Percentiles rank a stretch among this genome's conserved stretches.
Evolutionary conservation across 2,113 vertebrate genomes (phyloP).

Genomic region (Geococcyx californianus): DNA sequence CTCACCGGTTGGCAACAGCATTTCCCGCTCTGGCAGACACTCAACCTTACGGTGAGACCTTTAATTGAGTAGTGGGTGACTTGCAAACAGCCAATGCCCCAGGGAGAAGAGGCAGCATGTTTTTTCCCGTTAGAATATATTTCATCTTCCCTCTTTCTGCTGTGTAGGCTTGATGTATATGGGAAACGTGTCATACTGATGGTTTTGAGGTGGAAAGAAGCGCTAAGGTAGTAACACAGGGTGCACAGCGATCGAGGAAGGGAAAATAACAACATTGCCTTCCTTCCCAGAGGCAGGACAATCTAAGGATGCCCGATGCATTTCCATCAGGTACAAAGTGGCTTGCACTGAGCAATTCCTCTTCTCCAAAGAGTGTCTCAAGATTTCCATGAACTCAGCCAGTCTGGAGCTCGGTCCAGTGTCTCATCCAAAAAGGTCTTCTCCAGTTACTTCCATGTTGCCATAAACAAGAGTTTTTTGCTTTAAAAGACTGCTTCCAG

Average conservation of each 20-base stretch:
- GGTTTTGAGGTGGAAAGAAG: neutral
- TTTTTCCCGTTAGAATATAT: accelerated
- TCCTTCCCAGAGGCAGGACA: neutral
- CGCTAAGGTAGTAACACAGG: neutral
- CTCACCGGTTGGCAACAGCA: constrained; percentile 84
- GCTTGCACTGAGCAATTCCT: neutral
- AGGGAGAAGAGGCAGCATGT: no score
- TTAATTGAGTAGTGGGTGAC: no score
- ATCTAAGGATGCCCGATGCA: accelerated
- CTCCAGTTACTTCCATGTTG: neutral
- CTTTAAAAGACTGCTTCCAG: neutral
- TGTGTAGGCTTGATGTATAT: accelerated
- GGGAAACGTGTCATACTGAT: neutral
- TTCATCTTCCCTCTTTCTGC: neutral
- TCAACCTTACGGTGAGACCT: constrained; percentile 85
- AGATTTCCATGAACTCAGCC: neutral
- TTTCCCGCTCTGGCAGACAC: constrained; percentile 86
- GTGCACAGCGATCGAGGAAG: neutral
- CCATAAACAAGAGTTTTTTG: neutral
- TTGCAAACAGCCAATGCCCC: neutral
- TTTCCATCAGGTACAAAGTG: neutral
- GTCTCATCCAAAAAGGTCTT: neutral
- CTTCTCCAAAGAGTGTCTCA: neutral
- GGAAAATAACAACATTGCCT: neutral
- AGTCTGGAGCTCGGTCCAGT: neutral